Conservation (phyloP, 2,888 invertebrate genomes). For the Epinotia nisella region DNA sequence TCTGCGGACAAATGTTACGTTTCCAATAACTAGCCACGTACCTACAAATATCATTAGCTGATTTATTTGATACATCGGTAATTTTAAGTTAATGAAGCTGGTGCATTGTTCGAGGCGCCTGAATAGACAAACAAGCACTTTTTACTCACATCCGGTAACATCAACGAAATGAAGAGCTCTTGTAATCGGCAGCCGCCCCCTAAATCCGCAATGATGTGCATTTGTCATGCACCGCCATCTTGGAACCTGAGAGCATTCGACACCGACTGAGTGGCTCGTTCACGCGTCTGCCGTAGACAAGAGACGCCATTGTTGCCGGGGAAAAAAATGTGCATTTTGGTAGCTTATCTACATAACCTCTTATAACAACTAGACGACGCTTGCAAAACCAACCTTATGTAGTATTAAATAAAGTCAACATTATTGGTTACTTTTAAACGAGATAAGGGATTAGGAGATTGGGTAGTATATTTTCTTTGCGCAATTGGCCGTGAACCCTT, state of each 20-base stretch:
- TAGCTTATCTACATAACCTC: conserved; percentile 12
- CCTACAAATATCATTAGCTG: conserved; percentile 14
- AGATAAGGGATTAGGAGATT: conserved; percentile 22
- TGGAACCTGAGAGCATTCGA: conserved; percentile 70
- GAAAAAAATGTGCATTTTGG: conserved; percentile 62
- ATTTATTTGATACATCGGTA: conserved; percentile 9
- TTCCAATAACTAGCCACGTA: conserved; percentile 10
- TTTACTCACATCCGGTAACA: conserved; percentile 19
- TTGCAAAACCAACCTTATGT: conserved; percentile 11
- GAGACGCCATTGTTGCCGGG: conserved; percentile 62
- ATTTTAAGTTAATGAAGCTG: not conserved
- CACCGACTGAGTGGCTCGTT: conserved; percentile 76
- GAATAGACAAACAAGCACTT: conserved; percentile 2
- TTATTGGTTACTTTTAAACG: not conserved
- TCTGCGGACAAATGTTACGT: conserved; percentile 33
- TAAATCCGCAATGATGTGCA: conserved; percentile 59
- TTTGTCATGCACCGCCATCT: conserved; percentile 72
- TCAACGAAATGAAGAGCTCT: conserved; percentile 27
- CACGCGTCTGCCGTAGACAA: conserved; percentile 65
- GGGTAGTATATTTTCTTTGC: conserved; percentile 59
- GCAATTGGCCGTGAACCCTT: conserved; percentile 71
- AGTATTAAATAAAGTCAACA: not conserved
- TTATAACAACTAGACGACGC: not conserved
- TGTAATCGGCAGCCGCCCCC: conserved; percentile 25
- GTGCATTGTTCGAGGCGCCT: not conserved